A percentile compares a stretch with the other conserved stretches of the same genome.
phyloP scores from a whole-genome alignment of 2,888 invertebrate genomes.

The Brachyptera risi region DNA sequence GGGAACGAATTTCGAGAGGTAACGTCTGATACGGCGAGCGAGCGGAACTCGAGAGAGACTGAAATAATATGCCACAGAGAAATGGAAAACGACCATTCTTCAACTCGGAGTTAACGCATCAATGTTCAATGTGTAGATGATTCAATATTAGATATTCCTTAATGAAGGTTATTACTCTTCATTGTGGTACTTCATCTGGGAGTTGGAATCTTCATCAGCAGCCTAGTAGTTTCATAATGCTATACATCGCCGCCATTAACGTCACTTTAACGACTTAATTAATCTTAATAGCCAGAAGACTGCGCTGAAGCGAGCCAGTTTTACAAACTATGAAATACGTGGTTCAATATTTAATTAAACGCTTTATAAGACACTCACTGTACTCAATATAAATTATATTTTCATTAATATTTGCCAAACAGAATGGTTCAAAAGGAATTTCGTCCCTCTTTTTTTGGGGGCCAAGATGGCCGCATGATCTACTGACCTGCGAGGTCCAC shows the following conservation, averaged over 20 bases:
- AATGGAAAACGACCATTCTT: too few species aligned
- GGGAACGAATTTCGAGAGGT: too few species aligned
- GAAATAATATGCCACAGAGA: too few species aligned
- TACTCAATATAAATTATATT: constrained; percentile 16
- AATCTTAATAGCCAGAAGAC: constrained; percentile 7
- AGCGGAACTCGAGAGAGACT: too few species aligned
- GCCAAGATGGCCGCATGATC: constrained; percentile 12
- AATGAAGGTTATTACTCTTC: constrained; percentile 9
- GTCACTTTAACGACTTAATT: constrained; percentile 19
- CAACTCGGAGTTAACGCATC: too few species aligned
- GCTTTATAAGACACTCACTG: background rate
- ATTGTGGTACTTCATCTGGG: background rate
- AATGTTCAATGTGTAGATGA: too few species aligned
- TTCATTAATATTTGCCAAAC: constrained; percentile 16
- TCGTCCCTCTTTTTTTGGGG: too few species aligned
- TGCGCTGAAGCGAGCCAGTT: background rate
- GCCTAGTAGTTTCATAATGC: background rate
- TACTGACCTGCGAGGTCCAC: constrained; percentile 3
- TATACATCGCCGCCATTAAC: constrained; percentile 16
- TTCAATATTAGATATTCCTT: background rate
- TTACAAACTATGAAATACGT: constrained; percentile 13
- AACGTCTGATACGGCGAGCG: too few species aligned
- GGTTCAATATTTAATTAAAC: constrained; percentile 14
- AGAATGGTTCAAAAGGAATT: constrained; percentile 15
- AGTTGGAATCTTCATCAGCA: constrained; percentile 8